Evolutionary conservation across 1,140 invertebrate genomes (phyloP), one percentile per base, ranked within the genome.

Genomic region (Hyles vespertilio): DNA sequence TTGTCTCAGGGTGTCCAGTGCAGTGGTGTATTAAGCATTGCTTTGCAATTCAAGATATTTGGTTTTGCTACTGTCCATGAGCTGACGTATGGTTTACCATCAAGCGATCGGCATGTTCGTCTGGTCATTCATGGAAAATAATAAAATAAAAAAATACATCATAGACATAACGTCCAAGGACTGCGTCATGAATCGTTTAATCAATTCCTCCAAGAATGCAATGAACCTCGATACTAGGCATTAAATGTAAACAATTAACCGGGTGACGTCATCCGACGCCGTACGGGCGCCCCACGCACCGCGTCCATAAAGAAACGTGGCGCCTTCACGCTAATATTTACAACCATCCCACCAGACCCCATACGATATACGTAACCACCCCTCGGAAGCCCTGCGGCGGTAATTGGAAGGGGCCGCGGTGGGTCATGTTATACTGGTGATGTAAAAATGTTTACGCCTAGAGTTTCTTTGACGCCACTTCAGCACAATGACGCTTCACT

Each of bases 261-360:
- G 51, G 51, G 58, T 74, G 72, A 74, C 72, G 67, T 67, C 63
- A 66, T 7, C 43, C 45, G 67, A 63, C 72, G 72, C 69, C 74
- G 59, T 48, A 51, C 57, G 56, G 69, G 72, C 75, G 72, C 72
- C 70, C 58, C 70, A 77, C 72, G 75, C 75, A 75, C 67, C 65
- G 8, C 63, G 56, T 56, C 59, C 53, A 75, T 72, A 78, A 78
- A 78, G 70, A 70, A 66, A 48, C 46, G 12, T 61, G 75, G 75
- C 74, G 75, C 75, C 73, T 49, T 51, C 58, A 59, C 60, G 63
- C 65, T 65, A 61, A 64, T 64, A 62, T 61, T 67, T 53, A 59
- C 59, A 51, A 72, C 60, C 64, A 67, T 53, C 48, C 43, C 54
- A 50, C 60, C 47, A 49, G 57, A 58, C 53, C 67, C 48, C 60